These are phyloP conservation scores for Pedicia rivosa DNA, from an alignment of 2,888 invertebrate species.

Conservation along the genomic window DNA sequence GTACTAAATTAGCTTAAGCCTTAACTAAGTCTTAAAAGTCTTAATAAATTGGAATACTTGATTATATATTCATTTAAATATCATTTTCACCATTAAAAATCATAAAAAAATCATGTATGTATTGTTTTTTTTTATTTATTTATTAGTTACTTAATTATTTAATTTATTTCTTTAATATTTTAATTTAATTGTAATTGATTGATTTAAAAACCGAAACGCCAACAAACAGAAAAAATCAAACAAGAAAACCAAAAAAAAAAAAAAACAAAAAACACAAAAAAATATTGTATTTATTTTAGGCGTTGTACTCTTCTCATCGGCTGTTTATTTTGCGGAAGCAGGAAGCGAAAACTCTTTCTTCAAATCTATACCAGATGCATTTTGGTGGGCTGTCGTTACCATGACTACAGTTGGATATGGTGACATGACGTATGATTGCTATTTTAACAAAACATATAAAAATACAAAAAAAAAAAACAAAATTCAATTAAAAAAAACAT, in stretches of 20 bases:
- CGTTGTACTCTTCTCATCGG: constrained; percentile 99
- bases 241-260: constrained; percentile 14
- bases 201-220: constrained; percentile 1
- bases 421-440: constrained; percentile 73
- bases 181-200: background rate
- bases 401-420: constrained; percentile 99
- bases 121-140: constrained; percentile 4
- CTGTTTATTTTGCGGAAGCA: constrained; percentile 99
- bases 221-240: constrained; percentile 12
- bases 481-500: too few species aligned
- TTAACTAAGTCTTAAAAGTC: too few species aligned
- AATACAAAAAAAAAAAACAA: background rate
- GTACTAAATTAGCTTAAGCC: too few species aligned
- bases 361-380: constrained; percentile 99
- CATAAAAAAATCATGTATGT: too few species aligned
- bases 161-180: background rate
- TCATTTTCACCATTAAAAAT: too few species aligned
- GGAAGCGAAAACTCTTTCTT: constrained; percentile 99
- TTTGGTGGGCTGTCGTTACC: constrained; percentile 99
- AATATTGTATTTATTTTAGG: constrained; percentile 56
- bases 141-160: background rate
- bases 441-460: background rate
- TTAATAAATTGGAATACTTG: too few species aligned
- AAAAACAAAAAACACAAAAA: constrained; percentile 17
- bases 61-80: too few species aligned